These are phyloP conservation scores for Xestoiulus laeticollis DNA, from an alignment of 2,888 invertebrate species.

Conservation along the genomic window DNA sequence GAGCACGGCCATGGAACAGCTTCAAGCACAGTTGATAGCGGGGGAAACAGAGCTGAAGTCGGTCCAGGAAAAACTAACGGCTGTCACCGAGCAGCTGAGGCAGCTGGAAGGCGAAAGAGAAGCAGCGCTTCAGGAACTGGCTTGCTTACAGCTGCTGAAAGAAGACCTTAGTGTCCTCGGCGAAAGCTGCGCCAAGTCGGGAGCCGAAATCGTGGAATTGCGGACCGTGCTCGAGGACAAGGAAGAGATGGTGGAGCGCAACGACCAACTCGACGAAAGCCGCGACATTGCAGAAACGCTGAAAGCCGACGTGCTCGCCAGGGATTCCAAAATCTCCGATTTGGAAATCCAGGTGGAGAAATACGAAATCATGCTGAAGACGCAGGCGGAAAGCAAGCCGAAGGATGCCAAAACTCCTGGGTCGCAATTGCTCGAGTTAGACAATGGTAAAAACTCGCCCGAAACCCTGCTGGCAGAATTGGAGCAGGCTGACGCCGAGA, in stretches of 20 bases:
- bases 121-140: neutral
- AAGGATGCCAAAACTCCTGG: conserved; percentile 43
- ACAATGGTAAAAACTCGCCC: conserved; percentile 54
- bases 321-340: neutral
- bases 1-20: neutral
- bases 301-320: neutral
- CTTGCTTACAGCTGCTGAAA: neutral
- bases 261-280: neutral
- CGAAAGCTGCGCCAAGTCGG: neutral
- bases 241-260: neutral
- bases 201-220: neutral
- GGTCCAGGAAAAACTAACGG: neutral
- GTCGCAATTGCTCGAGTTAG: conserved; percentile 57
- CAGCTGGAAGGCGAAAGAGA: neutral
- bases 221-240: neutral
- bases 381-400: neutral
- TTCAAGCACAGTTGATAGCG: neutral
- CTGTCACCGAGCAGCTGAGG: neutral
- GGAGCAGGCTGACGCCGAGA: neutral
- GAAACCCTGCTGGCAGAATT: conserved; percentile 54
- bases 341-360: neutral
- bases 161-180: neutral
- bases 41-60: neutral
- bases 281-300: neutral
- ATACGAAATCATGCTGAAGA: neutral